These are phyloP conservation scores for Nomia melanderi DNA, from an alignment of 1,140 invertebrate species.

Conservation along the genomic window DNA sequence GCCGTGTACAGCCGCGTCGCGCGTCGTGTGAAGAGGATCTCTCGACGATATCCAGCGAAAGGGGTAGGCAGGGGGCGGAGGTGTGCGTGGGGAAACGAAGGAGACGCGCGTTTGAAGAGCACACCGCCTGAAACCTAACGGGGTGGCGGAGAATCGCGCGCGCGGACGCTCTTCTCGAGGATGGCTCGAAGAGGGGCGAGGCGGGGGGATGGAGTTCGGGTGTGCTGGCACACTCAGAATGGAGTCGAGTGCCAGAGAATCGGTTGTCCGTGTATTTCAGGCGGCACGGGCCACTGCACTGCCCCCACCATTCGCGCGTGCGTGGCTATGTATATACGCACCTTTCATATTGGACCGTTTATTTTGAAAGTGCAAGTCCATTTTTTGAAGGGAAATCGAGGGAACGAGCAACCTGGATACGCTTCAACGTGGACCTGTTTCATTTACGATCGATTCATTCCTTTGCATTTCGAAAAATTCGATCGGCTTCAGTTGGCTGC, in stretches of 20 bases:
- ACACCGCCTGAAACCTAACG: conserved; percentile 34
- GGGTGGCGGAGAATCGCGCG: neutral
- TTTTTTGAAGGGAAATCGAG: too few relatives aligned
- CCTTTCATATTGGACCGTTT: conserved; percentile 51
- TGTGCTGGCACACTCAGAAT: conserved; percentile 49
- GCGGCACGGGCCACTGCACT: conserved; percentile 63
- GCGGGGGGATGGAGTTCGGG: neutral
- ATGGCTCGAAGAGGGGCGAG: too few relatives aligned
- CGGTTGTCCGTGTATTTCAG: conserved; percentile 59
- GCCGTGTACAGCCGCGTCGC: too few relatives aligned
- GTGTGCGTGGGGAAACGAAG: neutral
- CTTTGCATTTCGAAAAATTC: too few relatives aligned
- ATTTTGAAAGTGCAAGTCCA: too few relatives aligned
- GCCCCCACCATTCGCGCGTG: conserved; percentile 51
- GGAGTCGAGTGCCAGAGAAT: conserved; percentile 50
- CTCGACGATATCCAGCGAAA: neutral
- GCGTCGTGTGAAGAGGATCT: neutral
- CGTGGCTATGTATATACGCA: conserved; percentile 50
- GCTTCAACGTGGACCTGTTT: too few relatives aligned
- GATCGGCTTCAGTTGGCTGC: too few relatives aligned
- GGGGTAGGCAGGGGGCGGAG: neutral
- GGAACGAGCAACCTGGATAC: too few relatives aligned
- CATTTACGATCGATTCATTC: too few relatives aligned
- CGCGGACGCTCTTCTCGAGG: too few relatives aligned
- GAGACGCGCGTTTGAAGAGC: conserved; percentile 37